These are phyloP conservation scores for Megastigmus dorsalis DNA, from an alignment of 2,888 invertebrate species.

Conservation along the genomic window DNA sequence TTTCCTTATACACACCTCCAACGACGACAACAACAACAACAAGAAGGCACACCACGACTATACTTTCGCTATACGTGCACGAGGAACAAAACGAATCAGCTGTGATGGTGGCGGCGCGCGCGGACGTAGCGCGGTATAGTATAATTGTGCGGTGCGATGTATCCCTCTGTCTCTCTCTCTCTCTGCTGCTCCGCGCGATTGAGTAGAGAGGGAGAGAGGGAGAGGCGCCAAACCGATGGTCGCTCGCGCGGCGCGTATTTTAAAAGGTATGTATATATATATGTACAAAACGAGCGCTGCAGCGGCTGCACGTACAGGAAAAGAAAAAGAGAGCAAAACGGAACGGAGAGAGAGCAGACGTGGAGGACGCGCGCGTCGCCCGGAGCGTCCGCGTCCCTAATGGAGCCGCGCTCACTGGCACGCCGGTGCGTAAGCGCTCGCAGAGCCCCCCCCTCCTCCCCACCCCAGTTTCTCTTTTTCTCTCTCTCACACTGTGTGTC, in stretches of 20 bases:
- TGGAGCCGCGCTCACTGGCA: conserved; percentile 61
- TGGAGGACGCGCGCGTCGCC: conserved; percentile 64
- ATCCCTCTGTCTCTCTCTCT: too few relatives aligned
- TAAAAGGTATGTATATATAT: too few relatives aligned
- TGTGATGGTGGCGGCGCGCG: background rate
- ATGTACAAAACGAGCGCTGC: too few relatives aligned
- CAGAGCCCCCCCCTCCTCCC: conserved; percentile 54
- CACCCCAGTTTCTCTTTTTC: conserved; percentile 55
- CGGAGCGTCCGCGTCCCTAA: conserved; percentile 69
- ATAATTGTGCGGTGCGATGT: too few relatives aligned
- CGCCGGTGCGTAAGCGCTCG: conserved; percentile 59
- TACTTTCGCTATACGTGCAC: too few relatives aligned
- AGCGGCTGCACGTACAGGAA: background rate
- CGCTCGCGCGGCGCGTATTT: too few relatives aligned
- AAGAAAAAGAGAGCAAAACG: background rate
- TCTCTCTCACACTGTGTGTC: conserved; percentile 52
- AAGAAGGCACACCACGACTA: conserved; percentile 6
- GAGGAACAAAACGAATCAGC: too few relatives aligned
- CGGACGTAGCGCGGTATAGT: background rate
- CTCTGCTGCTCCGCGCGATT: too few relatives aligned
- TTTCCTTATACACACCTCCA: background rate
- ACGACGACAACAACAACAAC: background rate
- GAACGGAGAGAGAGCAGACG: background rate
- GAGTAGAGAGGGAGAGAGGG: background rate
- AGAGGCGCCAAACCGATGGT: background rate